Conservation (phyloP, 2,797 vertebrate genomes). For the Notolabrus celidotus region DNA sequence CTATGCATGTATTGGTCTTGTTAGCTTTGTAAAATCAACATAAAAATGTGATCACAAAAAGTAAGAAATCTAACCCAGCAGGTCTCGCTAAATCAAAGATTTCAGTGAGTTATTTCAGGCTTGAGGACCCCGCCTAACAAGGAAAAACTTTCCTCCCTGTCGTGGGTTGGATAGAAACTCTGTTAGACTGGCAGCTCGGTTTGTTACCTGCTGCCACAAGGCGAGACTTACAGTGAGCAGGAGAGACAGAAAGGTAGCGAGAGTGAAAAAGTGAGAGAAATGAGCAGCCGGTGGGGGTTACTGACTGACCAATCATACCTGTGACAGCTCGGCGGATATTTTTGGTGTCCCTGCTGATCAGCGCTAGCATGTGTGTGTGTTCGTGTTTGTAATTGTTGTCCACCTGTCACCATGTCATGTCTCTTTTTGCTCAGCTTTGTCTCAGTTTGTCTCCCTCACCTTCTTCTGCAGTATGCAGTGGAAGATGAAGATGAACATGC, state of each 20-base stretch:
- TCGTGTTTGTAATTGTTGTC: slow-evolving; percentile 3
- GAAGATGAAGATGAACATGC: slow-evolving; percentile 99
- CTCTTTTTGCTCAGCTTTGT: slow-evolving; percentile 32
- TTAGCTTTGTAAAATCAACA: neutral
- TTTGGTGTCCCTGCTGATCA: slow-evolving; percentile 38
- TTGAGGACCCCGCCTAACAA: slow-evolving; percentile 11
- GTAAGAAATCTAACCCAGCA: slow-evolving; percentile 11
- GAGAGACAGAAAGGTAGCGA: neutral
- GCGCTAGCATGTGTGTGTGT: neutral
- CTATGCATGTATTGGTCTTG: no score
- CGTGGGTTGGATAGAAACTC: slow-evolving; percentile 9
- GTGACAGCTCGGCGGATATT: slow-evolving; percentile 58
- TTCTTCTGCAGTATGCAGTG: slow-evolving; percentile 99
- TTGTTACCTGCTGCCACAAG: slow-evolving; percentile 49
- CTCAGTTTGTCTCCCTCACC: slow-evolving; percentile 82
- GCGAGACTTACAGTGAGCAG: slow-evolving; percentile 20
- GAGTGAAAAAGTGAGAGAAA: slow-evolving; percentile 24
- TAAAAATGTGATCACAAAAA: neutral
- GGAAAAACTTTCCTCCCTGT: slow-evolving; percentile 17
- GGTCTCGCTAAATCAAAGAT: slow-evolving; percentile 18
- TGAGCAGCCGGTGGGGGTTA: slow-evolving; percentile 35
- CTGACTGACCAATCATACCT: slow-evolving; percentile 56
- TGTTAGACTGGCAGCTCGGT: slow-evolving; percentile 15
- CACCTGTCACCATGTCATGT: slow-evolving; percentile 29
- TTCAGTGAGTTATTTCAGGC: slow-evolving; percentile 25